A percentile compares a stretch with the other conserved stretches of the same genome.
These are phyloP conservation scores for Erebia palarica DNA, from an alignment of 2,888 invertebrate species.

Conservation along the genomic window DNA sequence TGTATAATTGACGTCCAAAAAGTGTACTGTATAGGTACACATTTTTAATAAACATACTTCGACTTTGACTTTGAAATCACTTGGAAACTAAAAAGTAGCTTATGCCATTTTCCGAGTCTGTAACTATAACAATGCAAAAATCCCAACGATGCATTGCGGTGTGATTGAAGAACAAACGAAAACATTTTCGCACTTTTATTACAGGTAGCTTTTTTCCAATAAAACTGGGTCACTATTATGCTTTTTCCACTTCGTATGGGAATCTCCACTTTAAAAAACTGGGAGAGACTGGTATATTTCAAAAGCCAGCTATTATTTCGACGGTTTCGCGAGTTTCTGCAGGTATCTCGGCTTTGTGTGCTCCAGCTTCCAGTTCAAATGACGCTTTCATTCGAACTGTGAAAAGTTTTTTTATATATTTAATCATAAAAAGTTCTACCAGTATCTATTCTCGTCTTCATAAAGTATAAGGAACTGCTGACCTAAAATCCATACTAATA, in stretches of 20 bases:
- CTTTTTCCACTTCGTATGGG: slow-evolving; percentile 8
- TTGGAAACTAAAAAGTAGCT: too few relatives aligned
- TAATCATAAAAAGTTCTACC: background rate
- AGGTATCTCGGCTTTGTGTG: slow-evolving; percentile 15
- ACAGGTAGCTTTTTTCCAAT: background rate
- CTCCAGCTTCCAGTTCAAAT: slow-evolving; percentile 7
- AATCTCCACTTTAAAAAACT: slow-evolving; percentile 3
- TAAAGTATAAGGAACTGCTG: background rate
- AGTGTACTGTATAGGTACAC: too few relatives aligned
- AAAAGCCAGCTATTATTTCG: slow-evolving; percentile 9
- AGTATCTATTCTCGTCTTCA: too few relatives aligned
- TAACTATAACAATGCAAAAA: too few relatives aligned
- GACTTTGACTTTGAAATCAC: too few relatives aligned
- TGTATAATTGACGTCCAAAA: too few relatives aligned
- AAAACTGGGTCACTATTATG: slow-evolving; percentile 13
- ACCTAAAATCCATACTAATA: background rate
- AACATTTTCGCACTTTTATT: too few relatives aligned
- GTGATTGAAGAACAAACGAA: too few relatives aligned
- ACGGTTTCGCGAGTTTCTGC: slow-evolving; percentile 9
- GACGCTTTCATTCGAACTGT: slow-evolving; percentile 8
- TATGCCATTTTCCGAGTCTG: too few relatives aligned
- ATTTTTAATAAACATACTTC: too few relatives aligned
- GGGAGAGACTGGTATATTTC: slow-evolving; percentile 4
- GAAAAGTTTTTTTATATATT: slow-evolving; percentile 2
- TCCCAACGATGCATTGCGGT: too few relatives aligned